Evolutionary conservation across 2,797 vertebrate species (phyloP).

Genomic region (Microchirus variegatus): DNA sequence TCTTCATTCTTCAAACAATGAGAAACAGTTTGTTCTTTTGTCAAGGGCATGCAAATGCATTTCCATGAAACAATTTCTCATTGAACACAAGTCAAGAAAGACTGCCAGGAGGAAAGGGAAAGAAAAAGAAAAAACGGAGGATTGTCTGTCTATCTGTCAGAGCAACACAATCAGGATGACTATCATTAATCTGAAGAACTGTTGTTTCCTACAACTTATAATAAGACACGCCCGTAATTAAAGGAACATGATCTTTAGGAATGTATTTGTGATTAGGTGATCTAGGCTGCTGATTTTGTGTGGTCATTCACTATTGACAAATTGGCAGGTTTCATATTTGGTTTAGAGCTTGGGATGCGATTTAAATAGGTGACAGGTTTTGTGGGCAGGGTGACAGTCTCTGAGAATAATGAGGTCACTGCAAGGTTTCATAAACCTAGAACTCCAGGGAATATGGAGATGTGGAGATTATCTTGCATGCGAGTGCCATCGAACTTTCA

Average conservation of each 20-base stretch:
- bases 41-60: slow-evolving; percentile 12
- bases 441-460: neutral
- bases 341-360: neutral
- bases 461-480: neutral
- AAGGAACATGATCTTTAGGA: too few relatives aligned
- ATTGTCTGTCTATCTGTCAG: slow-evolving; percentile 6
- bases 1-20: slow-evolving; percentile 9
- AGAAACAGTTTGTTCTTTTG: slow-evolving; percentile 11
- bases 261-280: neutral
- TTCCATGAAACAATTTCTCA: slow-evolving; percentile 10
- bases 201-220: neutral
- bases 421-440: neutral
- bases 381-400: neutral
- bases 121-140: neutral
- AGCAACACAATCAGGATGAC: slow-evolving; percentile 1
- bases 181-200: slow-evolving; percentile 17
- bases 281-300: neutral
- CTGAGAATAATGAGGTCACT: slow-evolving; percentile 7
- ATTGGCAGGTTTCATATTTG: neutral
- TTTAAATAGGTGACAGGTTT: neutral
- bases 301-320: neutral
- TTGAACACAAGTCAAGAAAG: slow-evolving; percentile 6
- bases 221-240: too few relatives aligned
- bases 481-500: slow-evolving; percentile 10
- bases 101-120: slow-evolving; percentile 6